phyloP scores from a whole-genome alignment of 1,140 invertebrate genomes.

The Trypoxylus dichotomus region DNA sequence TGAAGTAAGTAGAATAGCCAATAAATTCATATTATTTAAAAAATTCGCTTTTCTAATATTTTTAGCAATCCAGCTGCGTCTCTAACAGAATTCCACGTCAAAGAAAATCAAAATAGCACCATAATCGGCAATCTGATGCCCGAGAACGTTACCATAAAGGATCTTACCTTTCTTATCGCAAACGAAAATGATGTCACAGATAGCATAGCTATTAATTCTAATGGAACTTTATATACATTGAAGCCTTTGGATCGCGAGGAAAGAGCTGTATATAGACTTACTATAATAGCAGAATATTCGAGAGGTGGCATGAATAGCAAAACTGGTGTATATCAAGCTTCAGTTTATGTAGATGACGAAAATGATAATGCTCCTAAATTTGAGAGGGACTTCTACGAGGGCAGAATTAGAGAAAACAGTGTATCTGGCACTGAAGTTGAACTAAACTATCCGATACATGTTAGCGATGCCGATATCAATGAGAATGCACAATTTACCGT shows the following conservation, averaged over 20 bases:
- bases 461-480: conserved; percentile 78
- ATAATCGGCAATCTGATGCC: conserved; percentile 74
- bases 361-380: conserved; percentile 91
- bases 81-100: conserved; percentile 73
- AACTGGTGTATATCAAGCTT: conserved; percentile 76
- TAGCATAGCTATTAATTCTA: conserved; percentile 71
- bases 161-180: conserved; percentile 70
- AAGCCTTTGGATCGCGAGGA: conserved; percentile 77
- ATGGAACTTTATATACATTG: conserved; percentile 78
- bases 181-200: conserved; percentile 79
- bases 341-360: conserved; percentile 80
- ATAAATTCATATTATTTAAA: neutral
- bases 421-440: conserved; percentile 70
- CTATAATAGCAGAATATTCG: conserved; percentile 75
- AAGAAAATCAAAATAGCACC: conserved; percentile 75
- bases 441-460: conserved; percentile 66
- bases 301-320: conserved; percentile 63
- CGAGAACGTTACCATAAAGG: conserved; percentile 59
- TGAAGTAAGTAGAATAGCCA: conserved; percentile 61
- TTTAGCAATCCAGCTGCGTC: conserved; percentile 65
- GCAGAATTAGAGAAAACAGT: conserved; percentile 79
- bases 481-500: conserved; percentile 76
- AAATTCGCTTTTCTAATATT: conserved; percentile 3
- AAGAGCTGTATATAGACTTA: conserved; percentile 72
- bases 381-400: conserved; percentile 70